Percentiles rank a stretch among this genome's conserved stretches.
These are phyloP conservation scores for Pomacea canaliculata DNA, from an alignment of 2,888 invertebrate species.

Conservation along the genomic window DNA sequence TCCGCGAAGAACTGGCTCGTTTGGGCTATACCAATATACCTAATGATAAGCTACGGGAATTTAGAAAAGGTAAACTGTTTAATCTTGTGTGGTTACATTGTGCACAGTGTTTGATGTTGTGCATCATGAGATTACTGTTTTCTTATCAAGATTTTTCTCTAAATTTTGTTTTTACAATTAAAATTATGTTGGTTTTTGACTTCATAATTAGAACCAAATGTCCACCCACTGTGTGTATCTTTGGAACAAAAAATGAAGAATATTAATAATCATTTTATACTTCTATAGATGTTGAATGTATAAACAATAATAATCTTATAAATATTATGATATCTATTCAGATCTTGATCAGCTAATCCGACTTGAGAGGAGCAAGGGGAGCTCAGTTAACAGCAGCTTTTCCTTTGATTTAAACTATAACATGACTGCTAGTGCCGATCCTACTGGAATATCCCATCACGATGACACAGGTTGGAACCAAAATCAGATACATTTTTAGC, in stretches of 20 bases:
- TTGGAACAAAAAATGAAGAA: no score
- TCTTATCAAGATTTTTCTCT: no score
- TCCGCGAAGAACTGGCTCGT: constrained; percentile 63
- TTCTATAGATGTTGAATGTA: not conserved
- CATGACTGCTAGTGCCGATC: not conserved
- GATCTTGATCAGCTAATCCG: constrained; percentile 53
- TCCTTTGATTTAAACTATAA: not conserved
- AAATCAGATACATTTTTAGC: no score
- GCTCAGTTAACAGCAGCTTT: constrained; percentile 50
- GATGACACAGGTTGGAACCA: no score
- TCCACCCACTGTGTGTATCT: no score
- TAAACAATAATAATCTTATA: not conserved
- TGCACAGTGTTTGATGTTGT: no score
- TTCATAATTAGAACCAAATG: no score
- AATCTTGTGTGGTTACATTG: no score
- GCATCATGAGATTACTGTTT: no score
- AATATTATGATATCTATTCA: constrained; percentile 30
- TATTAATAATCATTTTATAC: no score
- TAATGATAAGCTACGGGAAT: constrained; percentile 56
- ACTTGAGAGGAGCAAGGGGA: constrained; percentile 53
- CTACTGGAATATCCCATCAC: not conserved
- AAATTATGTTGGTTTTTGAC: no score
- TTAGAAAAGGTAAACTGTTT: constrained; percentile 59
- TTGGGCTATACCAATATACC: constrained; percentile 67
- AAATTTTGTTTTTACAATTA: no score